Percentiles rank a stretch among this genome's conserved stretches.
These are phyloP conservation scores for Crypturellus tataupa DNA, from an alignment of 2,797 vertebrate species.

Conservation along the genomic window DNA sequence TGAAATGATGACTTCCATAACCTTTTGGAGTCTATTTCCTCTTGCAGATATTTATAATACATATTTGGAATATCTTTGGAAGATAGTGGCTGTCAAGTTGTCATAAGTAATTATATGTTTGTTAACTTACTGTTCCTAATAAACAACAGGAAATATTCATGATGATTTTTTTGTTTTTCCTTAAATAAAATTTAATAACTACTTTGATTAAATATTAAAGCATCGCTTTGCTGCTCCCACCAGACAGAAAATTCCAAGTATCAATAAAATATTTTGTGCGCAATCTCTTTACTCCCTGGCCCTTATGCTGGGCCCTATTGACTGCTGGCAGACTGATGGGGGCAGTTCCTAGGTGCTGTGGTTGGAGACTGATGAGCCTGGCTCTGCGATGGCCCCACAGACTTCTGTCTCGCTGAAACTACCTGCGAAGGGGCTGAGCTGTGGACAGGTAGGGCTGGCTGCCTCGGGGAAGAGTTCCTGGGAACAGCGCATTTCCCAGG, in stretches of 20 bases:
- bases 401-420: background rate
- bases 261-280: background rate
- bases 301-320: background rate
- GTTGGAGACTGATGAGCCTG: background rate
- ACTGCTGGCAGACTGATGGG: background rate
- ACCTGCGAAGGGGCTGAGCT: background rate
- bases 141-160: constrained; percentile 36
- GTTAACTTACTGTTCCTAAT: constrained; percentile 38
- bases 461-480: background rate
- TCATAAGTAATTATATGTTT: constrained; percentile 37
- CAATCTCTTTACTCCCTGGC: background rate
- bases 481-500: background rate
- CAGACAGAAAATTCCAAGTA: background rate
- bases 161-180: constrained; percentile 33
- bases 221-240: constrained; percentile 1
- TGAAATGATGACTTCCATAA: background rate
- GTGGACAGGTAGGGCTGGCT: background rate
- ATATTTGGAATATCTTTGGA: background rate
- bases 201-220: constrained; percentile 58
- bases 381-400: background rate
- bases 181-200: constrained; percentile 1
- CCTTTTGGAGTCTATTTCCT: constrained; percentile 9
- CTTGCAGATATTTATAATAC: background rate
- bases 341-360: background rate
- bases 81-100: constrained; percentile 40